Evolutionary conservation across 2,888 invertebrate species (phyloP).

Genomic region (Stenodera caucasica): DNA sequence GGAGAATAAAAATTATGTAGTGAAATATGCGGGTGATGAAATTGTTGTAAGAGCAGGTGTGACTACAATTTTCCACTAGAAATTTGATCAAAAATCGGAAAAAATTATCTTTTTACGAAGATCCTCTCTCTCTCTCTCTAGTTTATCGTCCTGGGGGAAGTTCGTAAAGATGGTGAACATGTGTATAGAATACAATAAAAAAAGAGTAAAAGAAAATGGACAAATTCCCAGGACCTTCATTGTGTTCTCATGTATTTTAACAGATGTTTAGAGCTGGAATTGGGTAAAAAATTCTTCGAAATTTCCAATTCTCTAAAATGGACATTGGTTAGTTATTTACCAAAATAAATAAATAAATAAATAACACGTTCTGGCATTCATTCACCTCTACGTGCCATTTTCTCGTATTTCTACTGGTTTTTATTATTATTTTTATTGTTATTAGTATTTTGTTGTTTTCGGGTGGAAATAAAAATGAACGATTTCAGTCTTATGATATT

Average conservation of each 20-base stretch:
- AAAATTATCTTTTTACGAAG: not conserved
- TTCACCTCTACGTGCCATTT: not conserved
- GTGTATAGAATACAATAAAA: slow-evolving; percentile 8
- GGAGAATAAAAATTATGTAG: not conserved
- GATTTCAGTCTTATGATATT: not conserved
- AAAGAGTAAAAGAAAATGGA: slow-evolving; percentile 1
- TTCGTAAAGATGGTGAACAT: slow-evolving; percentile 18
- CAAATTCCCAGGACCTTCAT: slow-evolving; percentile 14
- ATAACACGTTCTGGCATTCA: not conserved
- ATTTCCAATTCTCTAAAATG: not conserved
- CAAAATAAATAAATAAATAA: not conserved
- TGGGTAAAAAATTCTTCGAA: not conserved
- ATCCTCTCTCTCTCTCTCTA: not conserved
- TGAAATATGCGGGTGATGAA: slow-evolving; percentile 20
- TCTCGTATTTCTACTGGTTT: not conserved
- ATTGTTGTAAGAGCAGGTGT: not conserved
- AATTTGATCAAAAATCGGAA: not conserved
- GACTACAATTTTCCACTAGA: too few species aligned
- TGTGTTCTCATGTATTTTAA: slow-evolving; percentile 12
- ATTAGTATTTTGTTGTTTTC: not conserved
- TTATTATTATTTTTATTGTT: not conserved
- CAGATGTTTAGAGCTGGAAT: slow-evolving; percentile 9
- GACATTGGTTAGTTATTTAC: slow-evolving; percentile 1
- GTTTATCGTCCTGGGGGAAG: not conserved
- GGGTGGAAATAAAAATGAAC: not conserved